A percentile compares a stretch with the other conserved stretches of the same genome.
These are phyloP conservation scores for Mus caroli DNA, from an alignment of 2,797 vertebrate species.

Conservation along the genomic window DNA sequence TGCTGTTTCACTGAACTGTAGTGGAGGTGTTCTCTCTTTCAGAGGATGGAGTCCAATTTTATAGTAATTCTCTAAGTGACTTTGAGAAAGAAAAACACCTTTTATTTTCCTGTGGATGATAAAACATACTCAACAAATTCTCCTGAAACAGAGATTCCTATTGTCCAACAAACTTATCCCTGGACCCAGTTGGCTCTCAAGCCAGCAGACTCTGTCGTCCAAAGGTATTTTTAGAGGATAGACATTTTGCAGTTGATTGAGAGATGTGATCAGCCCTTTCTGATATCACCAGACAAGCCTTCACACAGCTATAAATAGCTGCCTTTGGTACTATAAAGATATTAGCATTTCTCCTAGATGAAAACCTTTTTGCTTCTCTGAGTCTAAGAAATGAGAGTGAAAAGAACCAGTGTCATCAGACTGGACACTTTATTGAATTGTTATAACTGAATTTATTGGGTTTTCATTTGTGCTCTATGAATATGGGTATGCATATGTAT, in stretches of 20 bases:
- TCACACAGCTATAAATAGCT: neutral
- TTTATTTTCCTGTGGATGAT: neutral
- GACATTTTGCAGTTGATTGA: neutral
- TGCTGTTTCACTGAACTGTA: neutral
- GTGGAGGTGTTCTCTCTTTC: neutral
- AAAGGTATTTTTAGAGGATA: neutral
- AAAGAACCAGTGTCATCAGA: neutral
- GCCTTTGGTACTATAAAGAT: fast-evolving
- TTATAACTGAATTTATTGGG: neutral
- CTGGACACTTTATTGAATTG: neutral
- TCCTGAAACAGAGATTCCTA: neutral
- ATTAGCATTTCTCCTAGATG: neutral
- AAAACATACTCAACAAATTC: neutral
- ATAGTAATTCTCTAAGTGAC: neutral
- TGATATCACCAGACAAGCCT: neutral
- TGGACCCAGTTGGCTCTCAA: neutral
- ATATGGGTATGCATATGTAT: neutral
- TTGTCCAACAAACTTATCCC: neutral
- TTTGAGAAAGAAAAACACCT: neutral
- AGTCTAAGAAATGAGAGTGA: neutral
- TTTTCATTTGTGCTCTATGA: neutral
- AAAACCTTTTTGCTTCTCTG: neutral
- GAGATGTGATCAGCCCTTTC: neutral
- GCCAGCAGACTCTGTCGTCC: neutral
- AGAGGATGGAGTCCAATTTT: neutral